These are phyloP conservation scores for Sphaerophoria taeniata DNA, from an alignment of 2,888 invertebrate genomes.

Conservation along the genomic window DNA sequence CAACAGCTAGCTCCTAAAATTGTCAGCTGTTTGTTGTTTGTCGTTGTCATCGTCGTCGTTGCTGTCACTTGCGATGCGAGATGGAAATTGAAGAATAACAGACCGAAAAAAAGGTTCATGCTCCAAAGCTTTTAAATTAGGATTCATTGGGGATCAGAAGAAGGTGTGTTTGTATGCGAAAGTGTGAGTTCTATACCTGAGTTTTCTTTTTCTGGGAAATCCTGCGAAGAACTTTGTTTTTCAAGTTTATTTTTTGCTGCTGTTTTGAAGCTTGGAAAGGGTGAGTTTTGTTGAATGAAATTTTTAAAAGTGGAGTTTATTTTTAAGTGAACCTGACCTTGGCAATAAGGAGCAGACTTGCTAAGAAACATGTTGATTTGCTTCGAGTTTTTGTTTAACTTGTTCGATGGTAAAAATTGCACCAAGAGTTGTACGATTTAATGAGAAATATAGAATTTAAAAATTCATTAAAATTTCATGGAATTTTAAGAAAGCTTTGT, in stretches of 20 bases:
- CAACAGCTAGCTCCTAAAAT: conserved; percentile 49
- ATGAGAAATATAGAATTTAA: no score
- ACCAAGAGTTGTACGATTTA: no score
- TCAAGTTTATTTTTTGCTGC: neutral
- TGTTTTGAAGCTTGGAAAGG: no score
- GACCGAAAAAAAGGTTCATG: conserved; percentile 8
- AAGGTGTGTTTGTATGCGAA: neutral
- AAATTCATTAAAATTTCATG: no score
- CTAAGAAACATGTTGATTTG: neutral
- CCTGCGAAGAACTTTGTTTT: conserved; percentile 21
- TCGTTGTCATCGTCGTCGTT: neutral
- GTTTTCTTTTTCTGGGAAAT: neutral
- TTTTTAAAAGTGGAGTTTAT: neutral
- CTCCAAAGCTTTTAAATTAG: conserved; percentile 19
- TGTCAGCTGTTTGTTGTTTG: conserved; percentile 60
- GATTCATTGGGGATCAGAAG: conserved; percentile 27
- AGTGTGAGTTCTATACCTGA: conserved; percentile 7
- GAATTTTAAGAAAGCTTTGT: no score
- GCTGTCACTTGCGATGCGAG: neutral
- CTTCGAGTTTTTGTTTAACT: no score
- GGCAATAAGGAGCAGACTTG: no score
- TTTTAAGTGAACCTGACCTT: conserved; percentile 8
- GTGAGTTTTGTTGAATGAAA: no score
- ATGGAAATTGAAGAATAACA: neutral
- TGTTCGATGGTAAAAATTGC: no score